Evolutionary conservation across 2,113 vertebrate genomes (phyloP), one percentile per base, ranked within the genome.

Genomic region (Bombycilla garrulus): DNA sequence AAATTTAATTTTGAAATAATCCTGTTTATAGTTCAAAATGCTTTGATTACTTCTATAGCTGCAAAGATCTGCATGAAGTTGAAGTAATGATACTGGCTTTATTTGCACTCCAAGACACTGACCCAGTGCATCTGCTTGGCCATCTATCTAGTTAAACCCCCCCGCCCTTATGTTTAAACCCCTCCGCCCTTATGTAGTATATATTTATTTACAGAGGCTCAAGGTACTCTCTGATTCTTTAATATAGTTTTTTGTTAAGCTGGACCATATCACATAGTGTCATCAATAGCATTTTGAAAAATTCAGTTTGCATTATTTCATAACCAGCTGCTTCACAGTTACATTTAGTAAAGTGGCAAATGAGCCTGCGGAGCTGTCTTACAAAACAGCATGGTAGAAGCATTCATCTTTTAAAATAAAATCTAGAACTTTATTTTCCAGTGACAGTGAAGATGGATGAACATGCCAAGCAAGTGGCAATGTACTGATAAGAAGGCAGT

Each of bases 131-230:
- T 61, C 16, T 89, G 10, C 28, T 42, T 58, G n/a, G 12, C 22
- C n/a, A 42, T 31, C n/a, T 72, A 0, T 33, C 16, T 51, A 60
- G 11, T 26, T 82, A 86, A 2, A 16, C 13, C 11, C 19, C 12
- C 18, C 6, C 13, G 38, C 5, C 7, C 6, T 61, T 56, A 10
- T 31, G 3, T 81, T 81, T 81, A 9, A 38, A 24, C 0, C 11
- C 19, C 12, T 14, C 6, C 13, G 38, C 5, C 7, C 6, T 61
- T 56, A 10, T 31, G 0, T 61, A 48, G 50, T 21, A 4, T 22
- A 9, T 31, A 35, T 56, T 58, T 83, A 29, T 77, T 70, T 78
- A 53, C 20, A 58, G 40, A 36, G 16, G 9, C 53, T 77, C 60
- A 35, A 84, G 29, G 22, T 78, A 56, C 42, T 86, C 13, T 7